Evolutionary conservation across 2,797 vertebrate genomes (phyloP), one percentile per base, ranked within the genome.

Genomic region (Lateolabrax maculatus): DNA sequence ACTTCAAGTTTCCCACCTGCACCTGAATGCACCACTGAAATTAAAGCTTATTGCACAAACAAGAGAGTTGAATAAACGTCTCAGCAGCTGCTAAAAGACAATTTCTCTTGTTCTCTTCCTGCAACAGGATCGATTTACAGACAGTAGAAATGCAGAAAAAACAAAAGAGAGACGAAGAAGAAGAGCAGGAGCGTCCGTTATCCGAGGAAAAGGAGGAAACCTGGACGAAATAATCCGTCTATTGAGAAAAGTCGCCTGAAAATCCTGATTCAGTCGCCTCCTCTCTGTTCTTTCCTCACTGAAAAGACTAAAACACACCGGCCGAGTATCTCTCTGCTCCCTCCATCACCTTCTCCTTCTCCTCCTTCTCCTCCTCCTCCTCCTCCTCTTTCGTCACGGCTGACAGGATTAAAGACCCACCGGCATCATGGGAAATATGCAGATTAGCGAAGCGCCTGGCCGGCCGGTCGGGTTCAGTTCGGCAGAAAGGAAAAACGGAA

Each of bases 391-490:
- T 65, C 23, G 1, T 81, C 73, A 73, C 44, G 27, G 55, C 61
- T 18, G 13, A 57, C 53, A 0, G 84, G 90, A 93, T 93, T 91
- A 92, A 90, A 80, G 69, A 3, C 55, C 76, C 77, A 29, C 21
- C 6, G 21, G 88, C 86, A 91, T 89, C 75, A 93, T 89, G 90
- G 90, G 90, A 90, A 90, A 88, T 81, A 60, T 75, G 75, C 63
- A 85, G 90, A 90, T 89, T 89, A 91, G n/a, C 1, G 61, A 43
- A 43, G 74, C 9, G 21, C 27, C 39, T 12, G 25, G 31, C 13
- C 21, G 55, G 51, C 19, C n/a, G n/a, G 55, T 48, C 18, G 16
- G 19, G 56, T 56, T 6, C 52, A 56, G 55, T 46, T 70, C 43
- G 53, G 29, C 44, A 75, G 61, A 52, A 51, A 67, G 0, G 11